Evolutionary conservation across 2,113 vertebrate genomes (phyloP).

Genomic region (Montifringilla adamsi): DNA sequence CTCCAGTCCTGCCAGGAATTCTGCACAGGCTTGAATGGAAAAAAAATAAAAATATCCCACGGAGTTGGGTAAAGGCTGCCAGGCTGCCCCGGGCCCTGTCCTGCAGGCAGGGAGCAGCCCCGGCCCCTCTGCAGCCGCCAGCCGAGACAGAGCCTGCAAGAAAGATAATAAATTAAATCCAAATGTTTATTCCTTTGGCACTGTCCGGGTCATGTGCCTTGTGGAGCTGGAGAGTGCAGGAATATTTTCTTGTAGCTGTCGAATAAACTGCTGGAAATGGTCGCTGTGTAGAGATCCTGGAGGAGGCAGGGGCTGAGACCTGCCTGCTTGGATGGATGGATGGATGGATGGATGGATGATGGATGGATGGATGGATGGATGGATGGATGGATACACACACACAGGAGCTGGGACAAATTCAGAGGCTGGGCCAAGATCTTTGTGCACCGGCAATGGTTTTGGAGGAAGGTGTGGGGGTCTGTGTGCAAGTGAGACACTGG

Average conservation of each 20-base stretch:
- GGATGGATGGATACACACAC: neutral
- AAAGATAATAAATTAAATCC: neutral
- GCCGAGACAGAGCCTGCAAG: neutral
- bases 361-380: neutral
- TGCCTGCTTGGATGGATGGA: neutral
- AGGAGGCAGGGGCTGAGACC: neutral
- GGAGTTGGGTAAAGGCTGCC: neutral
- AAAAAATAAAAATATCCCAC: neutral
- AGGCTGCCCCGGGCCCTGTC: neutral
- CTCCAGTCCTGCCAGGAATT: neutral
- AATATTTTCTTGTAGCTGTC: neutral
- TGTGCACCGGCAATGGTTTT: neutral
- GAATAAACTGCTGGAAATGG: neutral
- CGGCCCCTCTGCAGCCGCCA: neutral
- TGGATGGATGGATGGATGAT: neutral
- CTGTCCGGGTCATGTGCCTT: neutral
- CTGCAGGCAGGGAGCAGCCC: neutral
- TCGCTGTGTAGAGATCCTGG: accelerated
- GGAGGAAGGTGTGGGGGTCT: neutral
- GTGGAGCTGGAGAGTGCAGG: neutral
- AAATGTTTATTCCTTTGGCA: conserved; percentile 26
- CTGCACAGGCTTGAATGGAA: neutral
- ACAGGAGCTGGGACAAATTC: neutral
- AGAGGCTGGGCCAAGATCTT: neutral
- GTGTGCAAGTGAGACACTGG: neutral